Conservation (phyloP, 2,113 vertebrate species). For the Actenoides hombroni region DNA sequence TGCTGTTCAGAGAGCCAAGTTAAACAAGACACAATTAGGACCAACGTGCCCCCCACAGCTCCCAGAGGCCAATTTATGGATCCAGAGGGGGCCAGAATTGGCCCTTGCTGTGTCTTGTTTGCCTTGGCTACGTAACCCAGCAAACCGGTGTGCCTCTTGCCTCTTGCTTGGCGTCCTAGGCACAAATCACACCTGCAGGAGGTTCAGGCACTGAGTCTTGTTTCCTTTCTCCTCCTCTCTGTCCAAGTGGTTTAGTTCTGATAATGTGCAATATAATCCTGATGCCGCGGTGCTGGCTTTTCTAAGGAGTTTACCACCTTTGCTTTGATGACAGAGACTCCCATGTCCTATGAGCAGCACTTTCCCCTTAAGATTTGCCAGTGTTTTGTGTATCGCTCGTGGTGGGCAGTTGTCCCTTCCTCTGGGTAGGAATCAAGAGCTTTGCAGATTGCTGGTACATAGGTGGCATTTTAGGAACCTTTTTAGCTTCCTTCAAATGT, state of each 20-base stretch:
- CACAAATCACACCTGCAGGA: constrained; percentile 59
- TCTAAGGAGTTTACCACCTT: not conserved
- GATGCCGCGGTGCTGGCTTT: not conserved
- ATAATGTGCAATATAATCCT: not conserved
- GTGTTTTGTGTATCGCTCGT: not conserved
- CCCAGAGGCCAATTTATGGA: constrained; percentile 30
- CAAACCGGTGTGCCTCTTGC: not conserved
- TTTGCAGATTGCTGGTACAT: not conserved
- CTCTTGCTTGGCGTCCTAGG: not conserved
- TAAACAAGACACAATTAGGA: constrained; percentile 68
- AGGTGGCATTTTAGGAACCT: not conserved
- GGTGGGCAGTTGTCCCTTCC: not conserved
- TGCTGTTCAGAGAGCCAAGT: constrained; percentile 58
- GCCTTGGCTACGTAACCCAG: constrained; percentile 47
- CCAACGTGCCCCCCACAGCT: constrained; percentile 50
- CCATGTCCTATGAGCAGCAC: not conserved
- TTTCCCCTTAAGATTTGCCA: not conserved
- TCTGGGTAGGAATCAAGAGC: not conserved
- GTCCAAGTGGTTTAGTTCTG: not conserved
- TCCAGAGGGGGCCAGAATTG: constrained; percentile 36
- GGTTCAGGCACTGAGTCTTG: not conserved
- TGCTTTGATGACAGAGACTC: not conserved
- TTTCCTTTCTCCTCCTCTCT: not conserved
- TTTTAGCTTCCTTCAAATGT: not conserved
- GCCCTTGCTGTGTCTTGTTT: constrained; percentile 53